Conservation (phyloP, 2,888 invertebrate species). For the Sthenelais limicola region DNA sequence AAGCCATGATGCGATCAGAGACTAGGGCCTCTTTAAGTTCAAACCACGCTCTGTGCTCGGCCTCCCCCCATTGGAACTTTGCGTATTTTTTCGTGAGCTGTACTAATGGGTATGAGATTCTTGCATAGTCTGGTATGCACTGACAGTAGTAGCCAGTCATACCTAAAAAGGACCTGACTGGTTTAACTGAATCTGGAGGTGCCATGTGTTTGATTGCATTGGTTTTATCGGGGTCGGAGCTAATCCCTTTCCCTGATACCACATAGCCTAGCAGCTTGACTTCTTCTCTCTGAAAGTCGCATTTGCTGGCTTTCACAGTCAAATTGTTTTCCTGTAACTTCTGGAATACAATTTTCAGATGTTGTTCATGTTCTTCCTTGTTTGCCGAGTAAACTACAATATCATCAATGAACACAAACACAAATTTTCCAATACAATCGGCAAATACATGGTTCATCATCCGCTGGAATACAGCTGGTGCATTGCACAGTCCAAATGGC, state of each 20-base stretch:
- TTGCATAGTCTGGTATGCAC: conserved; percentile 35
- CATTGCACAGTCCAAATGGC: conserved; percentile 44
- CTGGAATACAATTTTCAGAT: conserved; percentile 20
- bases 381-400: conserved; percentile 29
- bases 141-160: conserved; percentile 45
- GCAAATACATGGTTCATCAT: conserved; percentile 43
- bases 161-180: conserved; percentile 41
- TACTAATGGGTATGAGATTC: conserved; percentile 24
- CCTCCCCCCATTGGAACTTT: conserved; percentile 28
- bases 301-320: conserved; percentile 3
- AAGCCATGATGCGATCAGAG: conserved; percentile 13
- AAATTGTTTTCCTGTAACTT: background rate
- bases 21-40: conserved; percentile 19
- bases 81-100: conserved; percentile 25
- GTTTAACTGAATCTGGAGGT: conserved; percentile 5
- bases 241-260: conserved; percentile 46
- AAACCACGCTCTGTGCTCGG: conserved; percentile 11
- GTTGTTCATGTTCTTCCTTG: conserved; percentile 30
- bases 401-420: conserved; percentile 42
- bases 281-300: background rate
- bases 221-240: conserved; percentile 46
- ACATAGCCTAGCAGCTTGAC: conserved; percentile 50
- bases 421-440: background rate
- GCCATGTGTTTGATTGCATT: conserved; percentile 16
- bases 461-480: conserved; percentile 42